These are phyloP conservation scores for Noctua fimbriata DNA, from an alignment of 2,888 invertebrate species.

Conservation along the genomic window DNA sequence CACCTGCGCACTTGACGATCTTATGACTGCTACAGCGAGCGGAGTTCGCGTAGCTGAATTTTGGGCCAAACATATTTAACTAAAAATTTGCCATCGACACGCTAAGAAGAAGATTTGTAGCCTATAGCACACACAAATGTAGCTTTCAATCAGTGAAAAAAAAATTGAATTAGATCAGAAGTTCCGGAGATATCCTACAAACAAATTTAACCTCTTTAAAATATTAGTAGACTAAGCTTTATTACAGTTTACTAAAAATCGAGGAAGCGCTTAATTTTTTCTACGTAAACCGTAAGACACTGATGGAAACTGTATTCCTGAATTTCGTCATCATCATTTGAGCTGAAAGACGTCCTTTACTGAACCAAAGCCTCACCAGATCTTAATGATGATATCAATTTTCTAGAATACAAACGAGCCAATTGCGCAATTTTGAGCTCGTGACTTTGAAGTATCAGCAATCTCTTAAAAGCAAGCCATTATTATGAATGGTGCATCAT, in stretches of 20 bases:
- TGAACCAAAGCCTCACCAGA: neutral
- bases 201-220: too few species aligned
- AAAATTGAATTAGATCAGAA: too few species aligned
- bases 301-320: neutral
- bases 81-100: too few species aligned
- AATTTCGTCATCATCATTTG: neutral
- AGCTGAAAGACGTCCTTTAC: neutral
- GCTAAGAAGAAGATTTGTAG: too few species aligned
- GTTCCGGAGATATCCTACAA: too few species aligned
- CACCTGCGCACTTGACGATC: too few species aligned
- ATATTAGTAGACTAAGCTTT: neutral
- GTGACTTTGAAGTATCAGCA: neutral
- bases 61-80: too few species aligned
- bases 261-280: neutral
- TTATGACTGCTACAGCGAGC: too few species aligned
- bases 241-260: neutral
- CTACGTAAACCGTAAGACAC: too few species aligned
- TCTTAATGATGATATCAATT: neutral
- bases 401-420: neutral
- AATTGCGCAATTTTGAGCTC: neutral
- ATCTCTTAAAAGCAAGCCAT: neutral
- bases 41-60: too few species aligned
- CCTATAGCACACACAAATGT: too few species aligned
- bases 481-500: constrained; percentile 2
- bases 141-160: too few species aligned